Evolutionary conservation across 2,113 vertebrate species (phyloP).

Genomic region (Xiphorhynchus elegans): DNA sequence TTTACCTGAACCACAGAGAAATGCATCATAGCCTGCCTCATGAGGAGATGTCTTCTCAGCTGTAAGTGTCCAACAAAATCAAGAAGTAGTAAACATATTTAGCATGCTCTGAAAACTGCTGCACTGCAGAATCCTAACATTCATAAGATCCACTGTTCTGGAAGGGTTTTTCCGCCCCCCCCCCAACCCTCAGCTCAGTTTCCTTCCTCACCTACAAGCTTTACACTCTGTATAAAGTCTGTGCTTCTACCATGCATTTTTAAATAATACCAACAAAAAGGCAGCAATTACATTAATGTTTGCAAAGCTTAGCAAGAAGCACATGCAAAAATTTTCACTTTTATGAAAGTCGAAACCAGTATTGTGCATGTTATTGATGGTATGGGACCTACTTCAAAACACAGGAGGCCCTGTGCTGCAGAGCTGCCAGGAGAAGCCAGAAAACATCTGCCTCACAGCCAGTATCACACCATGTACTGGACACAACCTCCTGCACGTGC

Average conservation of each 20-base stretch:
- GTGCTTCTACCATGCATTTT: neutral
- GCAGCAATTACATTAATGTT: neutral
- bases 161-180: too few relatives aligned
- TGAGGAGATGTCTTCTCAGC: conserved; percentile 71
- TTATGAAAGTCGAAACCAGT: neutral
- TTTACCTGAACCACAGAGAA: conserved; percentile 80
- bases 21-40: conserved; percentile 78
- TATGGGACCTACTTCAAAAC: neutral
- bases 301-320: neutral
- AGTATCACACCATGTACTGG: neutral
- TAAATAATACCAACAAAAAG: neutral
- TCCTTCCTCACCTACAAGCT: neutral
- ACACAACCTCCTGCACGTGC: neutral
- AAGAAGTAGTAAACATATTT: neutral
- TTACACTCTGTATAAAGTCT: neutral
- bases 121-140: neutral
- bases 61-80: conserved; percentile 1
- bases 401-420: neutral
- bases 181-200: neutral
- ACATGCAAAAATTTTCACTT: neutral
- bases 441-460: neutral
- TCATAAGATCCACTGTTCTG: neutral
- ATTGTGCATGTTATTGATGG: accelerated
- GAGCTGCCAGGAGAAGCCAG: neutral
- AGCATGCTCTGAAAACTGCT: neutral